Conservation (phyloP, 2,113 vertebrate genomes). For the Trogon melanurus region DNA sequence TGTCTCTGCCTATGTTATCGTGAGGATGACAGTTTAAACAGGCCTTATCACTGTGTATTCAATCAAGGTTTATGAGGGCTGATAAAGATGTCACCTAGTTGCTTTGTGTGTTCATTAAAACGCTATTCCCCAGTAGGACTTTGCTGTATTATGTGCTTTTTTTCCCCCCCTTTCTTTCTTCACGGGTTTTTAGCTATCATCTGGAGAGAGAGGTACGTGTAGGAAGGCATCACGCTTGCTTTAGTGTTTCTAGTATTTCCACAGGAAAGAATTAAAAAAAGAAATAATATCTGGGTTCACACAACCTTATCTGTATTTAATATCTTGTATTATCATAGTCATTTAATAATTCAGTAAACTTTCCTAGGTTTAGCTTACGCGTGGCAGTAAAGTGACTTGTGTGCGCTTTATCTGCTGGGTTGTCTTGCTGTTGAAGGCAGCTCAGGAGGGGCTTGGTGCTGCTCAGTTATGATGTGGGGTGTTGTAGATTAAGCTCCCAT, state of each 20-base stretch:
- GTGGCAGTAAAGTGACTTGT: constrained; percentile 74
- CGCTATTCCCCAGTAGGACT: constrained; percentile 59
- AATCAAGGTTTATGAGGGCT: constrained; percentile 98
- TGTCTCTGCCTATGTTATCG: constrained; percentile 84
- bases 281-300: background rate
- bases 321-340: constrained; percentile 82
- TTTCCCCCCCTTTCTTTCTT: background rate
- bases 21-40: constrained; percentile 96
- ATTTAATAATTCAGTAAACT: constrained; percentile 89
- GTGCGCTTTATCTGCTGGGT: constrained; percentile 36
- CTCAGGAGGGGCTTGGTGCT: background rate
- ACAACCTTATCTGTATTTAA: constrained; percentile 74
- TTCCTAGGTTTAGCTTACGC: constrained; percentile 67
- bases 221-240: background rate
- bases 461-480: background rate
- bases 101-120: constrained; percentile 82
- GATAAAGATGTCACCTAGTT: constrained; percentile 91
- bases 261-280: background rate
- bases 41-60: constrained; percentile 96
- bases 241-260: background rate
- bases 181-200: background rate
- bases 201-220: background rate
- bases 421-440: background rate
- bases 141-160: background rate
- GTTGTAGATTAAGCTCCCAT: background rate